phyloP scores from a whole-genome alignment of 2,888 invertebrate genomes.

The Abrostola triplasia region DNA sequence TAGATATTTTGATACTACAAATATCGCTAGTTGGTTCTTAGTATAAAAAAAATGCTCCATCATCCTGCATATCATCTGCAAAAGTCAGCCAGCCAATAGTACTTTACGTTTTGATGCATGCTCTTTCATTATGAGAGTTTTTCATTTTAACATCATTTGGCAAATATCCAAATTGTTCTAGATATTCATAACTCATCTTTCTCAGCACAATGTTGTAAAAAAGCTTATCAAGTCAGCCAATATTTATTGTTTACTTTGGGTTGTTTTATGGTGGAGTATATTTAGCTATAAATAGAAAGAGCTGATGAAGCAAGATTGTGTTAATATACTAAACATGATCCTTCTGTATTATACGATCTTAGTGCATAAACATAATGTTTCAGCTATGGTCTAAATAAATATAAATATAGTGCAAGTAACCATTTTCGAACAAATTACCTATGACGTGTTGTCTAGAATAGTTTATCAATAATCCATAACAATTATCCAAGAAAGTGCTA shows the following conservation, averaged over 20 bases:
- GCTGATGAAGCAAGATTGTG: background rate
- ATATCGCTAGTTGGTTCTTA: background rate
- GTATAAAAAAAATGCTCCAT: slow-evolving; percentile 9
- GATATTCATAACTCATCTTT: slow-evolving; percentile 48
- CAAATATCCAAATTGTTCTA: slow-evolving; percentile 46
- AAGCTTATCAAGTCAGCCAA: slow-evolving; percentile 32
- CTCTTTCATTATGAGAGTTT: slow-evolving; percentile 41
- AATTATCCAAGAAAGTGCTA: too few species aligned
- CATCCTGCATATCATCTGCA: slow-evolving; percentile 10
- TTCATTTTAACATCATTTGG: slow-evolving; percentile 55
- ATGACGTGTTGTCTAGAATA: too few species aligned
- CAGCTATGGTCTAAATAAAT: too few species aligned
- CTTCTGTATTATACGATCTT: background rate
- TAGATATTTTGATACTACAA: background rate
- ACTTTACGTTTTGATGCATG: slow-evolving; percentile 37
- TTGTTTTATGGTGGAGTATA: slow-evolving; percentile 11
- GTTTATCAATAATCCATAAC: too few species aligned
- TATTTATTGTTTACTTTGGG: slow-evolving; percentile 29
- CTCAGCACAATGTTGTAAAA: slow-evolving; percentile 46
- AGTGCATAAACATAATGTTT: background rate
- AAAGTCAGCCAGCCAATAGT: slow-evolving; percentile 19
- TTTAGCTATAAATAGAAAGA: background rate
- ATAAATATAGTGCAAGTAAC: too few species aligned
- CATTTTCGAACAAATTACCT: too few species aligned
- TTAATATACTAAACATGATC: background rate